Evolutionary conservation across 2,888 invertebrate species (phyloP).

Genomic region (Platypus cylindrus): DNA sequence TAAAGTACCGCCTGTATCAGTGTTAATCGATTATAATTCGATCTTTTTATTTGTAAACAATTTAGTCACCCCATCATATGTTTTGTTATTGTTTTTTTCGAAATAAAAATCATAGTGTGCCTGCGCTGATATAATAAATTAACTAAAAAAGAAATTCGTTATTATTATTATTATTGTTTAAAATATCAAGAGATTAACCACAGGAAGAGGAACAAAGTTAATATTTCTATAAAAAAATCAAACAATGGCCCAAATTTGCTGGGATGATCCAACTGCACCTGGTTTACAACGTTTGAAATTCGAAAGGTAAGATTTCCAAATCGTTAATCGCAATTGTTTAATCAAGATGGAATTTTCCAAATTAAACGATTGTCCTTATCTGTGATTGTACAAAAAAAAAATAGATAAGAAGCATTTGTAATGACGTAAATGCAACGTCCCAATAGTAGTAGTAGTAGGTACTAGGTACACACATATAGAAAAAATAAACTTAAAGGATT

Average conservation of each 20-base stretch:
- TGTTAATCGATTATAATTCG: no score
- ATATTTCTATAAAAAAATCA: slow-evolving; percentile 28
- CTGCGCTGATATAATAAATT: no score
- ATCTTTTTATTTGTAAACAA: slow-evolving; percentile 19
- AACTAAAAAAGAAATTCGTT: no score
- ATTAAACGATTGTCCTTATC: background rate
- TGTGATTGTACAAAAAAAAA: no score
- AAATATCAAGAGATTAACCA: no score
- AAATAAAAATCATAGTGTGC: no score
- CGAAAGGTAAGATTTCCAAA: slow-evolving; percentile 36
- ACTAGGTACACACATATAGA: no score
- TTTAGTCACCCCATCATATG: slow-evolving; percentile 13
- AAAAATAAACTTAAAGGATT: slow-evolving; percentile 11
- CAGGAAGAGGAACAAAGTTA: background rate
- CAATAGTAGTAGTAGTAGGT: no score
- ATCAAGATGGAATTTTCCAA: background rate
- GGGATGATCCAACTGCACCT: slow-evolving; percentile 42
- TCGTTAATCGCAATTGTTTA: background rate
- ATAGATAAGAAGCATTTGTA: no score
- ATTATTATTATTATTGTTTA: no score
- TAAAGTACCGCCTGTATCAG: no score
- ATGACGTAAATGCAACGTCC: no score
- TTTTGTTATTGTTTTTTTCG: background rate
- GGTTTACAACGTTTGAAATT: slow-evolving; percentile 41
- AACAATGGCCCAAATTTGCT: slow-evolving; percentile 39